Base-by-base conservation (phyloP, 2,888 invertebrate species). In the Crepidodera aurea region DNA sequence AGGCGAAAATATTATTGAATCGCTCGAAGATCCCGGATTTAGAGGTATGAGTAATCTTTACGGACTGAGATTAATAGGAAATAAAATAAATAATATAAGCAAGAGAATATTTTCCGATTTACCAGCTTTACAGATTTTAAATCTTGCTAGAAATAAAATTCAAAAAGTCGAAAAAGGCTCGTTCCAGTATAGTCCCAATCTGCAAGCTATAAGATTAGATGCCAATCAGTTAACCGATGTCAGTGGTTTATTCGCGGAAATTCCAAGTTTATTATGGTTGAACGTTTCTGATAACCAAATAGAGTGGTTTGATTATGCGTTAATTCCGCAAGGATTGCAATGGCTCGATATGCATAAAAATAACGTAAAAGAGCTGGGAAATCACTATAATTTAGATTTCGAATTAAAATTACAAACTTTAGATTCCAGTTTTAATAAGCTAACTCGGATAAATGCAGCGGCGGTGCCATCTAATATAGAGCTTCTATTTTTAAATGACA, bases 321-420 rank as follows among this genome's bases (percentile, higher is more conserved):
- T 92, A 70, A 88, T 96, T 67, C 95, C 96, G 10, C 83, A 85
- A 72, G 89, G 90, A 65, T 84, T 96, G 69, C 92, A 93, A 78
- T 94, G 93, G 92, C 83, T 96, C 69, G 95, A 96, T 82, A 84
- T 96, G 75, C 94, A 94, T 79, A 92, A 91, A 79, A 96, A 96
- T 82, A 87, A 88, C 74, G 88, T 96, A 69, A 84, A 85, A 70
- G 90, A 92, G 76, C 83, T 96, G 44, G 90, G 91, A 60, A 92
- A 92, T 77, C 88, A 89, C 69, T 88, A 89, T 73, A 86, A 86
- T 29, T 78, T 90, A 65, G 90, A 90, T 73, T 84, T 87, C 75
- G 89, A 91, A 75, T 82, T 93, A 39, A 86, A 87, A 27, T 83
- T 96, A 60, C 91, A 92, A 82, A 93, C 93, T 46, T 83, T 96